Evolutionary conservation across 2,888 invertebrate genomes (phyloP).

Genomic region (Drosophila atroscutellata): DNA sequence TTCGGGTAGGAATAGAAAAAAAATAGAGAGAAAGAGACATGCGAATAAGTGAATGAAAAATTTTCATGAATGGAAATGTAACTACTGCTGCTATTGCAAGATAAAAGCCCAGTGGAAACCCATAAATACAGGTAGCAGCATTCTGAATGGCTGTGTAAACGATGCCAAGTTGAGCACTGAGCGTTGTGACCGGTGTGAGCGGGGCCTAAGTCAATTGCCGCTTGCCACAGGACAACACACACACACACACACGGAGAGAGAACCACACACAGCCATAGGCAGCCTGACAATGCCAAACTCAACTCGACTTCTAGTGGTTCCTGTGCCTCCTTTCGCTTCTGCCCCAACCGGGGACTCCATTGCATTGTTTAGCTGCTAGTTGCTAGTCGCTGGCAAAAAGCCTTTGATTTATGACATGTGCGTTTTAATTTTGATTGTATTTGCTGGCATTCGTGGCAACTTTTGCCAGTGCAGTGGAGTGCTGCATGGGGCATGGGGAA

Average conservation of each 20-base stretch:
- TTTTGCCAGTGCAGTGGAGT: not conserved
- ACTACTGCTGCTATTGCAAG: conserved; percentile 63
- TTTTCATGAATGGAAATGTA: conserved; percentile 79
- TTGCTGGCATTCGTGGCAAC: conserved; percentile 31
- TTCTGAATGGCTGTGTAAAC: conserved; percentile 71
- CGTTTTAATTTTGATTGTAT: conserved; percentile 72
- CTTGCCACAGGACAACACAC: conserved; percentile 42
- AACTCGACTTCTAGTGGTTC: conserved; percentile 35
- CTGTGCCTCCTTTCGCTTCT: not conserved
- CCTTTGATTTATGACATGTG: conserved; percentile 78
- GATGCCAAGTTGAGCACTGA: conserved; percentile 56
- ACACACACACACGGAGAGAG: conserved; percentile 2
- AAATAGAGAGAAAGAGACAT: conserved; percentile 9
- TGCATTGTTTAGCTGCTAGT: conserved; percentile 66
- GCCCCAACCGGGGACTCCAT: conserved; percentile 28
- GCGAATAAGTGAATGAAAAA: conserved; percentile 75
- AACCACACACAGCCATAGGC: conserved; percentile 25
- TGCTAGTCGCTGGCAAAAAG: conserved; percentile 53
- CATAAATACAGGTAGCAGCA: conserved; percentile 77
- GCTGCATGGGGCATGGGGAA: not conserved
- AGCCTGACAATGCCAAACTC: conserved; percentile 28
- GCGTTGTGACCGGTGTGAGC: conserved; percentile 2
- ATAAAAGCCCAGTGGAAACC: conserved; percentile 71
- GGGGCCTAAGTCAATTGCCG: conserved; percentile 75
- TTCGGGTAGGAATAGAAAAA: conserved; percentile 13